A percentile compares a stretch with the other conserved stretches of the same genome.
Evolutionary conservation across 2,888 invertebrate species (phyloP).

Genomic region (Cataglyphis albicans): DNA sequence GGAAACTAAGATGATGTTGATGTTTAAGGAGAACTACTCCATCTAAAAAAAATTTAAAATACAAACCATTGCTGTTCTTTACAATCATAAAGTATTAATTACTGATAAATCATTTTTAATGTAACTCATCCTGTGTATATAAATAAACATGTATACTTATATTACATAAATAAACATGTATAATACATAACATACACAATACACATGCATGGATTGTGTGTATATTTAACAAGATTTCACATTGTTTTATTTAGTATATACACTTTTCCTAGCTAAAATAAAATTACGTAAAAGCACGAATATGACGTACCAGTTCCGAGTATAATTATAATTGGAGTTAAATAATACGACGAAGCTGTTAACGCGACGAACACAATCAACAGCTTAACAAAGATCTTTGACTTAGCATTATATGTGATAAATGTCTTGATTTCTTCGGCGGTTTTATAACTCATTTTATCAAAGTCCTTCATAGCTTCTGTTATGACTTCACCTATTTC

Average conservation of each 20-base stretch:
- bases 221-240: background rate
- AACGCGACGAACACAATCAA: constrained; percentile 74
- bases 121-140: too few relatives aligned
- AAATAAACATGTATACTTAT: background rate
- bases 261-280: background rate
- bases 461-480: constrained; percentile 75
- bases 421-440: constrained; percentile 72
- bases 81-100: too few relatives aligned
- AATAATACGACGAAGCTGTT: constrained; percentile 78
- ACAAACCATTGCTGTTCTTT: too few relatives aligned
- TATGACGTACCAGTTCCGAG: constrained; percentile 65
- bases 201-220: background rate
- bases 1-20: too few relatives aligned
- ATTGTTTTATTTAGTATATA: background rate
- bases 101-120: too few relatives aligned
- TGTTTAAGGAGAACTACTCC: too few relatives aligned
- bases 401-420: constrained; percentile 72
- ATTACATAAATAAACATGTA: background rate
- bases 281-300: constrained; percentile 31
- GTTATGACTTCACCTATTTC: constrained; percentile 73
- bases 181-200: background rate
- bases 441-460: constrained; percentile 65
- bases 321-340: constrained; percentile 77
- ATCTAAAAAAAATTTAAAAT: too few relatives aligned
- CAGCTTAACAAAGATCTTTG: constrained; percentile 76